phyloP scores from a whole-genome alignment of 2,797 vertebrate genomes.

The Adrianichthys oophorus region DNA sequence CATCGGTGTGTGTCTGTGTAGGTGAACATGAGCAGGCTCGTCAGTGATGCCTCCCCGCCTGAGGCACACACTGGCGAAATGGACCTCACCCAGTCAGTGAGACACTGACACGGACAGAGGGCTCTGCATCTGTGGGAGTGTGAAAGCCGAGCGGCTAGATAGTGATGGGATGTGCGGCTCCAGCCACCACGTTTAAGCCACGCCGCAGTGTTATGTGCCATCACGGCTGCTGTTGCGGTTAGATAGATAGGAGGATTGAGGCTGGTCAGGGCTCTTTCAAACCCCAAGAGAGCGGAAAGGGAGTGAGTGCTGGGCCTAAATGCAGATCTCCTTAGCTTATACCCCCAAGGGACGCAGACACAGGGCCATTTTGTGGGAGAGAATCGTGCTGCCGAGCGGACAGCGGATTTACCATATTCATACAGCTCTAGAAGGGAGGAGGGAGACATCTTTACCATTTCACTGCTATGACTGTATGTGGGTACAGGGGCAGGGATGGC shows the following conservation, averaged over 20 bases:
- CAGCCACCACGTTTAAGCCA: conserved; percentile 61
- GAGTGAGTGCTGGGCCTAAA: conserved; percentile 70
- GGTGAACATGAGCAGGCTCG: conserved; percentile 63
- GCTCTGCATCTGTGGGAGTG: conserved; percentile 28
- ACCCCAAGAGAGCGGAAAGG: conserved; percentile 62
- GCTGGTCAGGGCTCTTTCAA: conserved; percentile 50
- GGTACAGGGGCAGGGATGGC: conserved; percentile 49
- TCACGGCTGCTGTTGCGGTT: conserved; percentile 35
- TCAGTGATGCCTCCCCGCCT: conserved; percentile 60
- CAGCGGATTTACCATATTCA: conserved; percentile 80
- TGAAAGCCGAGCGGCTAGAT: conserved; percentile 51
- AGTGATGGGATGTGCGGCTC: conserved; percentile 42
- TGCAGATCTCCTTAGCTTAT: conserved; percentile 70
- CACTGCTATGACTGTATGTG: conserved; percentile 52
- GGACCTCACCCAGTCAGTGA: conserved; percentile 58
- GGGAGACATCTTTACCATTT: conserved; percentile 68
- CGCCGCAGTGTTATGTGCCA: conserved; percentile 45
- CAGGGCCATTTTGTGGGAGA: conserved; percentile 72
- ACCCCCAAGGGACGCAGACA: conserved; percentile 66
- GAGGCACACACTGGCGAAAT: conserved; percentile 61
- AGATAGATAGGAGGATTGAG: conserved; percentile 62
- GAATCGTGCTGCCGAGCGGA: conserved; percentile 76
- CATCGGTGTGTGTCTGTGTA: conserved; percentile 29
- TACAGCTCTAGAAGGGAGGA: conserved; percentile 60
- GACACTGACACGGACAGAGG: conserved; percentile 54